A percentile compares a stretch with the other conserved stretches of the same genome.
Evolutionary conservation across 2,797 vertebrate species (phyloP).

Genomic region (Anabas testudineus): DNA sequence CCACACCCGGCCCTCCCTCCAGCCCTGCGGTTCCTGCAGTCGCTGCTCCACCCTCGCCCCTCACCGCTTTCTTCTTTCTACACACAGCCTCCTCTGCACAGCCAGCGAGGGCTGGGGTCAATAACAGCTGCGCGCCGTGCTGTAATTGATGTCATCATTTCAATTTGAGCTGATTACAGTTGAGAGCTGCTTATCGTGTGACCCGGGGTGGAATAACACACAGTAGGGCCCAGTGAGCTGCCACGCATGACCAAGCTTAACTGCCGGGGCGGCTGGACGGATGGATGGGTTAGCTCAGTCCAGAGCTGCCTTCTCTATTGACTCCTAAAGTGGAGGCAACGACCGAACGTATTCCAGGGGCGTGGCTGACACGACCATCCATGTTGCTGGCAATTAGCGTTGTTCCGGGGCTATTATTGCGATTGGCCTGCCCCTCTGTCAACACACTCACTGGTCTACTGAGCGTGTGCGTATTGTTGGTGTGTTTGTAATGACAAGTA

Average conservation of each 20-base stretch:
- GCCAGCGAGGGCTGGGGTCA: slow-evolving; percentile 77
- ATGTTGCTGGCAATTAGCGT: slow-evolving; percentile 61
- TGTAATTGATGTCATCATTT: slow-evolving; percentile 89
- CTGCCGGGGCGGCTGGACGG: slow-evolving; percentile 45
- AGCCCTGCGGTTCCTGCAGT: slow-evolving; percentile 54
- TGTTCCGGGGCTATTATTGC: slow-evolving; percentile 53
- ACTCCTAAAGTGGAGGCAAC: slow-evolving; percentile 76
- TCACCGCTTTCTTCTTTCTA: neutral
- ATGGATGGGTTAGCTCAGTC: slow-evolving; percentile 65
- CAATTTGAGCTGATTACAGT: slow-evolving; percentile 87
- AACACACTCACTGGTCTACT: slow-evolving; percentile 41
- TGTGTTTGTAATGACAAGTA: slow-evolving; percentile 6
- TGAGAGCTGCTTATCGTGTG: slow-evolving; percentile 82
- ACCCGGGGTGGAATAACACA: slow-evolving; percentile 72
- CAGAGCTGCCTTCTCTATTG: slow-evolving; percentile 68
- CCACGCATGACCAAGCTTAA: slow-evolving; percentile 73
- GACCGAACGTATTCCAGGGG: slow-evolving; percentile 68
- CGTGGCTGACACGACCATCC: slow-evolving; percentile 58
- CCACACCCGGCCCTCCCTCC: slow-evolving; percentile 61
- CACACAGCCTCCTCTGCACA: slow-evolving; percentile 34
- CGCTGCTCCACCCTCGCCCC: slow-evolving; percentile 35
- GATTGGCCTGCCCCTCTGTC: slow-evolving; percentile 50
- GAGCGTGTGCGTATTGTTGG: neutral
- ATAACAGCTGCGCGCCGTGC: slow-evolving; percentile 79
- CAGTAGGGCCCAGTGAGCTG: slow-evolving; percentile 64